phyloP scores from a whole-genome alignment of 2,113 vertebrate genomes.

The Uropsilus gracilis region DNA sequence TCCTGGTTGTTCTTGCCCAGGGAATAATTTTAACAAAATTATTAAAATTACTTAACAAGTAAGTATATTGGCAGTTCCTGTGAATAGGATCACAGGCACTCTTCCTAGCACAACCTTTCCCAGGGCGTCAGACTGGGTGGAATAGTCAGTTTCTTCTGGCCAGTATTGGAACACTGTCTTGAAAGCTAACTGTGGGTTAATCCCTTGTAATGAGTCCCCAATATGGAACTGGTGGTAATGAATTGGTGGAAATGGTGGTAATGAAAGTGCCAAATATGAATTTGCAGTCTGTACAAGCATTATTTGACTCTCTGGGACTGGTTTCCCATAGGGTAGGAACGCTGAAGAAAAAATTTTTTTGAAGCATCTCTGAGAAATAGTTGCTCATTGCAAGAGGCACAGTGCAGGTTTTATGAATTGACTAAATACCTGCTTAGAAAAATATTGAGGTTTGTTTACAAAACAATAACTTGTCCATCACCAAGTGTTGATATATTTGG shows the following conservation, averaged over 20 bases:
- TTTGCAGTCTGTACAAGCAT: neutral
- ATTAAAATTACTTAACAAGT: too few relatives aligned
- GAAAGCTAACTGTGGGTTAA: neutral
- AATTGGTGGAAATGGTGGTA: neutral
- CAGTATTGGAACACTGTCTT: neutral
- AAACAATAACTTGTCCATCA: conserved; percentile 5
- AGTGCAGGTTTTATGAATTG: neutral
- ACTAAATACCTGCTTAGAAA: neutral
- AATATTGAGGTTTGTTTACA: neutral
- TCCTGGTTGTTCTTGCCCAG: neutral
- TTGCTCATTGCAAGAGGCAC: neutral
- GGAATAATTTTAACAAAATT: too few relatives aligned
- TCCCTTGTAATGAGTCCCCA: neutral
- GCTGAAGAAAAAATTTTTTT: too few relatives aligned
- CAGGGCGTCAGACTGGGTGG: neutral
- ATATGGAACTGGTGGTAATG: neutral
- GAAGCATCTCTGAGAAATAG: conserved; percentile 20
- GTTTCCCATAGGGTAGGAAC: neutral
- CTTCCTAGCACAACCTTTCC: neutral
- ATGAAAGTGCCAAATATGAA: conserved; percentile 38
- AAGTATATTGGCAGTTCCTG: neutral
- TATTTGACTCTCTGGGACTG: neutral
- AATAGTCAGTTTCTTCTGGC: neutral
- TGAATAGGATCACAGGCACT: neutral
- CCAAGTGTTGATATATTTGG: neutral